Evolutionary conservation across 2,113 vertebrate species (phyloP), one percentile per base, ranked within the genome.

Genomic region (Craseonycteris thonglongyai): DNA sequence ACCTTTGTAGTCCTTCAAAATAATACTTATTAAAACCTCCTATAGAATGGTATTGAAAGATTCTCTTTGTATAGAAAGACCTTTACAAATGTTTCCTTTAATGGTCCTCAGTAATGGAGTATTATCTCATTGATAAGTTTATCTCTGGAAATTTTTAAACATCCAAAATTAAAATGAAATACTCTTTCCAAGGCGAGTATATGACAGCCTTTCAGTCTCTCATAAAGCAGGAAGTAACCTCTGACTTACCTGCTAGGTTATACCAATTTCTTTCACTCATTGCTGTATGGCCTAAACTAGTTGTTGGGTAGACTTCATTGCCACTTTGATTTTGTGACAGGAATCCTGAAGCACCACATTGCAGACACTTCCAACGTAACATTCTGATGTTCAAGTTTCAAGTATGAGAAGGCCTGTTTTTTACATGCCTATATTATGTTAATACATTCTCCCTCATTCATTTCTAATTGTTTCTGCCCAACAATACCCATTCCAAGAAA

Each of bases 401-500:
- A 92, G 42, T 90, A 96, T 98, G 99, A 71, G 97, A 97, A 35
- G 96, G 95, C 98, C n/a, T n/a, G 99, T 98, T 95, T 99, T 82
- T 98, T 58, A 19, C 56, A 72, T 98, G 95, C 0, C 98, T 98
- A 96, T 0, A 98, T 98, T 79, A 99, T 99, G 92, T 99, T 99
- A 96, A 99, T 2, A 74, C 98, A 82, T 96, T 99, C 97, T 87
- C 98, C 98, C 79, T 99, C 96, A n/a, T 98, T 91, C 56, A 99
- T 72, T 56, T 98, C 98, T 38, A 99, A 98, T 69, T 99, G 98
- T 66, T 99, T 99, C 14, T 98, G 98, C 96, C 98, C 98, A 94
- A 99, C 95, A 63, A 85, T 99, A 98, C 78, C 99, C 99, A 88
- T 99, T 98, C 99, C 98, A 99, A 18, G 99, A 99, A 97, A 99